Base-by-base conservation (phyloP, 2,888 invertebrate genomes). In the Lithophane socia region DNA sequence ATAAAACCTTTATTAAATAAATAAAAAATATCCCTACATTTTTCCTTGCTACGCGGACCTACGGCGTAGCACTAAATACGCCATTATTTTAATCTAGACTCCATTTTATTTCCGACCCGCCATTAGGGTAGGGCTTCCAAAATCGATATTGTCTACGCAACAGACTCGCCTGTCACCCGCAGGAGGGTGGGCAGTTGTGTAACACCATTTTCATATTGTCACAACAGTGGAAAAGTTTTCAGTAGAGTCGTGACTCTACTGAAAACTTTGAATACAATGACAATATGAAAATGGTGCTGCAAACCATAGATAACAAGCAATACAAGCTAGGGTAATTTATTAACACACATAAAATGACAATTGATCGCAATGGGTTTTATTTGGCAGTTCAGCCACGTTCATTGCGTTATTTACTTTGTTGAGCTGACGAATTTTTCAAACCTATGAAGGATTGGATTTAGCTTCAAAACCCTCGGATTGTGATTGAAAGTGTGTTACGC, bases 41-140 rank as follows among this genome's bases (percentile, higher is more conserved):
- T 21, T 9, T 7, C 16, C 49, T 24, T 21, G 79, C 78, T 65
- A 72, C 78, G 72, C n/a, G 10, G 73, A 16, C 2, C 68, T 68
- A 61, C 76, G 54, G 42, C 65, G 49, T 61, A 56, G 66, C 49
- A 67, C 29, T 3, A 42, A 24, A 24, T 10, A 9, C 10, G 44
- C 12, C 13, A 63, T 56, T 63, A 42, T 9, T 52, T 47, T 29
- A 52, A 37, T 63, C 56, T 49, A 66, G 42, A 4, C 18, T 24
- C 18, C 37, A 72, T 54, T 60, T 71, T 52, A 24, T 58, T 77
- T 10, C 2, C 21, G 12, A 58, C 42, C 16, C 24, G 24, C 64
- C 54, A 60, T 13, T 16, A 67, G 68, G 58, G 77, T 77, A 65
- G 82, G 73, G 78, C 81, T 78, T 73, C 72, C 12, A 29, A 70